Base-by-base conservation (phyloP, 2,888 invertebrate genomes). In the Drosophila pseudotalamancana region DNA sequence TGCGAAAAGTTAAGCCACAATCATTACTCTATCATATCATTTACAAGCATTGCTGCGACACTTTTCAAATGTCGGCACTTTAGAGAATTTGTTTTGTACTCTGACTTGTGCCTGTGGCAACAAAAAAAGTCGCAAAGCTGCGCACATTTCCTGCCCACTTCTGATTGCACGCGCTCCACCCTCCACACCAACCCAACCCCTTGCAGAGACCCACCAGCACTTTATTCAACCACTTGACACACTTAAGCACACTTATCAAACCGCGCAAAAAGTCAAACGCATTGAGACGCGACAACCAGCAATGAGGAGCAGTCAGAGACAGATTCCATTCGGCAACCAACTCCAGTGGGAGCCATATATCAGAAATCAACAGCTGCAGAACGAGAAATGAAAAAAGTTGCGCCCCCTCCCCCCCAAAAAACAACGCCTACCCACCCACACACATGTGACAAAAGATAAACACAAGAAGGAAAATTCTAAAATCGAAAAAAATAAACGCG, bases 381-480 rank as follows among this genome's bases (percentile, higher is more conserved):
- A 45, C 29, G 63, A 59, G 34, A 48, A 54, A 49, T 35, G 40
- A 55, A 48, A 56, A 68, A 40, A 5, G 35, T 21, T 16, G n/a
- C n/a, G n/a, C n/a, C n/a, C n/a, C 6, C 45, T 8, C 23, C 40
- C 49, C 35, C 5, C n/a, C n/a, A n/a, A n/a, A 14, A 23, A 4
- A 0, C 27, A 35, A 53, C 54, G 21, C 63, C 25, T 39, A 6
- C 23, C 31, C 4, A 1, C 49, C 11, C 12, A 27, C 27, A 31
- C 83, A 82, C 78, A 85, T 85, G 83, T 82, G 82, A 68, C 85
- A 77, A 68, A 71, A 78, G 82, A 87, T 85, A 82, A 83, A 72
- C 86, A 81, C 65, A 71, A 75, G 71, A 51, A 57, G 61, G 53
- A 39, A 53, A 60, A 71, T 76, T 61, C 64, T 60, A 86, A 83